These are phyloP conservation scores for Spizaetus ornatus DNA, from an alignment of 2,113 vertebrate genomes.

Conservation along the genomic window DNA sequence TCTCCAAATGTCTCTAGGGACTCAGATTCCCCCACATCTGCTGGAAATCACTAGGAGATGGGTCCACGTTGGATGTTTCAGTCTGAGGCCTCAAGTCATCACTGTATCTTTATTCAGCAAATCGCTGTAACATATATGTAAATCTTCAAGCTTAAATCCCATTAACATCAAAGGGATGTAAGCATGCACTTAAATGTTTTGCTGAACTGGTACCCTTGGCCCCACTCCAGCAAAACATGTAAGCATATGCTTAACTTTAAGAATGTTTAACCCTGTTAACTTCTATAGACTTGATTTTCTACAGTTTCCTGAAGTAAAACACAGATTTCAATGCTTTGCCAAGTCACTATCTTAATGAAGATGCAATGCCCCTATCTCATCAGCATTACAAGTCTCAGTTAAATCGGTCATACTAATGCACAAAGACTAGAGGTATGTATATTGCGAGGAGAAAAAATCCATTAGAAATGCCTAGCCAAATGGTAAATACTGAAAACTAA, in stretches of 20 bases:
- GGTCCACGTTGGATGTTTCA: not conserved
- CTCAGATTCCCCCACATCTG: not conserved
- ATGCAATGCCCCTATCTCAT: slow-evolving; percentile 24
- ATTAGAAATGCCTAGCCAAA: slow-evolving; percentile 19
- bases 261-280: slow-evolving; percentile 24
- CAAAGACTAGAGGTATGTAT: not conserved
- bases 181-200: slow-evolving; percentile 39
- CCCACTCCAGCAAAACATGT: slow-evolving; percentile 36
- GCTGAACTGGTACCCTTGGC: slow-evolving; percentile 25
- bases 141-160: slow-evolving; percentile 49
- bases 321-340: slow-evolving; percentile 40
- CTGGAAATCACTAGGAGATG: not conserved
- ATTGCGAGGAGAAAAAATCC: not conserved
- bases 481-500: slow-evolving; percentile 3
- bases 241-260: slow-evolving; percentile 39
- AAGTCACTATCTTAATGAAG: slow-evolving; percentile 33
- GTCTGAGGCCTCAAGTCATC: not conserved
- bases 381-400: slow-evolving; percentile 16
- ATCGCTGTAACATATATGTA: slow-evolving; percentile 28
- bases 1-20: not conserved
- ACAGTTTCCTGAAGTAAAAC: slow-evolving; percentile 35
- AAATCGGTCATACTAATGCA: slow-evolving; percentile 10
- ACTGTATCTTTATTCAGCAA: not conserved
- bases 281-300: slow-evolving; percentile 42
- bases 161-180: slow-evolving; percentile 48